Percentiles rank a stretch among this genome's conserved stretches.
Evolutionary conservation across 2,113 vertebrate species (phyloP).

Genomic region (Tamias sibiricus): DNA sequence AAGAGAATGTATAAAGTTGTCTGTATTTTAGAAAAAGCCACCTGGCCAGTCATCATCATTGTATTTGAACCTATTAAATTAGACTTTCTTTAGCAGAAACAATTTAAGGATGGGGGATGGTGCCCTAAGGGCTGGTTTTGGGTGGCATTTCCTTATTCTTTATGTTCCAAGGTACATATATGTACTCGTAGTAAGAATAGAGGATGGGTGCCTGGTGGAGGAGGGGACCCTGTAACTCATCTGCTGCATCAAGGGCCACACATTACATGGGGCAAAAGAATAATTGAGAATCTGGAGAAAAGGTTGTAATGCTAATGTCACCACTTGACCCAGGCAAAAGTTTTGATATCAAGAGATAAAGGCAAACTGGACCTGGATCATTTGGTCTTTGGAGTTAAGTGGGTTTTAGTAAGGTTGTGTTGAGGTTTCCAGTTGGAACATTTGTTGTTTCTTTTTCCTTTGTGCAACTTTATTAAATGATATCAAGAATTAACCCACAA

Average conservation of each 20-base stretch:
- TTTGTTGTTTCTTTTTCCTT: background rate
- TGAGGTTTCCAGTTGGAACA: background rate
- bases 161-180: background rate
- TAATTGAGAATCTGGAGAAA: background rate
- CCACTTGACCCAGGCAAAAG: background rate
- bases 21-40: slow-evolving; percentile 29
- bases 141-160: background rate
- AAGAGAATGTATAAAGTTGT: background rate
- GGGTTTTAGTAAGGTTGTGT: background rate
- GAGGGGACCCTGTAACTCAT: background rate
- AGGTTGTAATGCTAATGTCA: background rate
- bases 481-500: background rate
- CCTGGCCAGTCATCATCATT: background rate
- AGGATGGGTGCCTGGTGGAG: background rate
- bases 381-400: background rate
- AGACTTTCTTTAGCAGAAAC: slow-evolving; percentile 6
- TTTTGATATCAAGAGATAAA: background rate
- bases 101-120: background rate
- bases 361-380: background rate
- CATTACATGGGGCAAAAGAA: background rate
- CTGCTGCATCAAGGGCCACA: background rate
- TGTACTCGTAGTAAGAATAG: background rate
- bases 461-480: background rate
- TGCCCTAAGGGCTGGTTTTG: background rate
- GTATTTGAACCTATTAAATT: background rate